Evolutionary conservation across 2,113 vertebrate genomes (phyloP).

Genomic region (Triplophysa tibetana): DNA sequence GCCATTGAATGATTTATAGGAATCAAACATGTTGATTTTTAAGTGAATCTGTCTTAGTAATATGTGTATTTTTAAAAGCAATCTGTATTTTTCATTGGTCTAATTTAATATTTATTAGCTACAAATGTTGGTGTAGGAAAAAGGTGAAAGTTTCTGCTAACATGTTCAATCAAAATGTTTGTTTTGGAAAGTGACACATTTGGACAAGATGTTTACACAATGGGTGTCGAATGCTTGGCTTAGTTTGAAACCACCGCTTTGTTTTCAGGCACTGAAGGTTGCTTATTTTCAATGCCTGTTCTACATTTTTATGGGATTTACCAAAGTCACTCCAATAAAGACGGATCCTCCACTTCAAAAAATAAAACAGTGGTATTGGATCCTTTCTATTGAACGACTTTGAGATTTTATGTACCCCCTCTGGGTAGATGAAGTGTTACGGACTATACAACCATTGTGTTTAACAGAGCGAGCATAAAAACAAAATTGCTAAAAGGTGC

Average conservation of each 20-base stretch:
- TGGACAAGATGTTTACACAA: neutral
- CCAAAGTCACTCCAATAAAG: conserved; percentile 14
- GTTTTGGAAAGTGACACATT: neutral
- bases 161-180: neutral
- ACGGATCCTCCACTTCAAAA: conserved; percentile 2
- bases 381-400: conserved; percentile 30
- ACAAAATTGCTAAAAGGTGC: conserved; percentile 34
- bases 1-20: conserved; percentile 18
- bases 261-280: neutral
- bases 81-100: neutral
- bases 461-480: conserved; percentile 53
- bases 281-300: neutral
- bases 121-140: neutral
- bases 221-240: neutral
- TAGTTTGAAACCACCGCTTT: neutral
- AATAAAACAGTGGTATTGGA: conserved; percentile 27
- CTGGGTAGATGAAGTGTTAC: conserved; percentile 46
- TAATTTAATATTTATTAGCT: neutral
- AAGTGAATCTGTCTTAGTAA: neutral
- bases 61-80: neutral
- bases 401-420: conserved; percentile 48
- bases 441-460: conserved; percentile 47
- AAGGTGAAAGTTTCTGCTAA: neutral
- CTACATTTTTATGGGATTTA: neutral
- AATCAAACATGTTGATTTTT: neutral